Percentiles rank a stretch among this genome's conserved stretches.
phyloP scores from a whole-genome alignment of 2,113 vertebrate genomes.

The Zosterops pallidus region DNA sequence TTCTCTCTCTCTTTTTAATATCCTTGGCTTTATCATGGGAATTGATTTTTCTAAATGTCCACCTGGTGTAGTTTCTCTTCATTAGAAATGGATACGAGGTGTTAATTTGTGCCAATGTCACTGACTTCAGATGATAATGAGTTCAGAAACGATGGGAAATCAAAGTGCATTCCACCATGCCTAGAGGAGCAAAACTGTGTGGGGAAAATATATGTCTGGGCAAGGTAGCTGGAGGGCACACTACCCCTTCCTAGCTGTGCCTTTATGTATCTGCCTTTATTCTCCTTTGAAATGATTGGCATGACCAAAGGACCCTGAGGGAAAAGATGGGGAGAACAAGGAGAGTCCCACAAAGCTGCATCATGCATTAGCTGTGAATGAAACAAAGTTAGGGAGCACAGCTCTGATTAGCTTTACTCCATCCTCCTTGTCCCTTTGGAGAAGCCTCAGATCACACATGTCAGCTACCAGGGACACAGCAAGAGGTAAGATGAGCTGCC shows the following conservation, averaged over 20 bases:
- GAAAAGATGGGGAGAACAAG: background rate
- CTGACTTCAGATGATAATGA: constrained; percentile 17
- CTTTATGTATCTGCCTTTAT: constrained; percentile 13
- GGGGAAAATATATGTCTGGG: background rate
- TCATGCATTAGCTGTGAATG: background rate
- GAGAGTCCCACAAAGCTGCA: background rate
- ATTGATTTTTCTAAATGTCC: constrained; percentile 53
- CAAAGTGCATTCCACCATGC: background rate
- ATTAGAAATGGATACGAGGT: background rate
- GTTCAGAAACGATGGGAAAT: constrained; percentile 23
- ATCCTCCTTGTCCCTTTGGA: background rate
- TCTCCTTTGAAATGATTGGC: background rate
- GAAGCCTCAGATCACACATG: background rate
- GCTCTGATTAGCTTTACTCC: background rate
- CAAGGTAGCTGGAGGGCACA: background rate
- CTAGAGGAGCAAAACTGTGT: background rate
- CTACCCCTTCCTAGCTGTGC: background rate
- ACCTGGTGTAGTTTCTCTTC: constrained; percentile 42
- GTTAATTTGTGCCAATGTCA: constrained; percentile 36
- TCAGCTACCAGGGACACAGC: background rate
- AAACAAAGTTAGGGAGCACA: background rate
- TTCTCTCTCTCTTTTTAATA: constrained; percentile 63
- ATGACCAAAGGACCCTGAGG: background rate
- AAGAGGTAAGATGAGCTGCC: background rate
- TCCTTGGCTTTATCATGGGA: constrained; percentile 55